A percentile compares a stretch with the other conserved stretches of the same genome.
phyloP scores from a whole-genome alignment of 1,140 invertebrate species.

The Neotoxoptera formosana region DNA sequence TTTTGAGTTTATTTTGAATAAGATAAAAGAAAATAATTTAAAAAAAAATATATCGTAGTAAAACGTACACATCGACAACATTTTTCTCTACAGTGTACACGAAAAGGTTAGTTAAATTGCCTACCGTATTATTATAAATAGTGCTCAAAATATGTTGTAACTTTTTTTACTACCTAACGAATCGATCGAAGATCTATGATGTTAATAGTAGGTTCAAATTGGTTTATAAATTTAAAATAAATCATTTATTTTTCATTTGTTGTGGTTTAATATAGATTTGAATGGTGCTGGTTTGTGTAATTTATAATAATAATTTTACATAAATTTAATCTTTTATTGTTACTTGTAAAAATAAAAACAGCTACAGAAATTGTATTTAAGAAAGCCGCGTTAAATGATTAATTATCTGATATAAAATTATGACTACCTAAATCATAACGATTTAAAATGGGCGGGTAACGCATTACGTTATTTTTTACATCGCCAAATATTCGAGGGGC shows the following conservation, averaged over 20 bases:
- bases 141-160: background rate
- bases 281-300: background rate
- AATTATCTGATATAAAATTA: background rate
- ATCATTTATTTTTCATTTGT: background rate
- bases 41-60: background rate
- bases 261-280: background rate
- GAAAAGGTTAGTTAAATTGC: background rate
- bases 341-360: background rate
- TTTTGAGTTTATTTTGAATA: background rate
- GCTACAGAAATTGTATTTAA: background rate
- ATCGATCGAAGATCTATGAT: background rate
- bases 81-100: background rate
- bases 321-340: no score
- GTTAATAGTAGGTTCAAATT: background rate
- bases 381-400: fast-evolving
- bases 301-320: no score
- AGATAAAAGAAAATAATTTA: background rate
- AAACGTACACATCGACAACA: background rate
- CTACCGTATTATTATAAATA: background rate
- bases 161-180: background rate
- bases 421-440: background rate
- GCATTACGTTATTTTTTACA: background rate
- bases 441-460: background rate
- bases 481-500: background rate
- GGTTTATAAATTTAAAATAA: background rate